These are phyloP conservation scores for Aphrocallistes beatrix DNA, from an alignment of 37 sponge, comb jelly and placozoan species.

Conservation along the genomic window DNA sequence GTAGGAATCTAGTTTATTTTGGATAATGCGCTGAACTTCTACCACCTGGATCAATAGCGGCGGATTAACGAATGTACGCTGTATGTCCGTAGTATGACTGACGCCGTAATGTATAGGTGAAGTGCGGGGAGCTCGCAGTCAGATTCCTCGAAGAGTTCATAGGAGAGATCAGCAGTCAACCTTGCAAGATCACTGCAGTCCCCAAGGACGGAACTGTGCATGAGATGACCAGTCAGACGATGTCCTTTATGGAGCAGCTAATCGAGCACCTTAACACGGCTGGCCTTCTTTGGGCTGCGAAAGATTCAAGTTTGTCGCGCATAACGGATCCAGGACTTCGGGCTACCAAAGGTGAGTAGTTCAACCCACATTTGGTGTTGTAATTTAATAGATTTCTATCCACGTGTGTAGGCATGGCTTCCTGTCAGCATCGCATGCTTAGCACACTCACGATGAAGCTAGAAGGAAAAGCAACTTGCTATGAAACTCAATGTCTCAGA, in stretches of 20 bases:
- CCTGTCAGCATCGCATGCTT: constrained; percentile 24
- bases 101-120: no score
- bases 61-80: no score
- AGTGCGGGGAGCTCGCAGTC: neutral
- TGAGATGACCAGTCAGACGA: constrained; percentile 81
- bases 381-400: neutral
- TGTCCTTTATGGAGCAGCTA: constrained; percentile 67
- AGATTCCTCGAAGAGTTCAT: constrained; percentile 1
- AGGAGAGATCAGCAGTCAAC: constrained; percentile 26
- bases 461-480: constrained; percentile 60
- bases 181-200: constrained; percentile 64
- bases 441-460: constrained; percentile 59
- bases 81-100: no score
- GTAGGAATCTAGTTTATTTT: no score
- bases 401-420: neutral
- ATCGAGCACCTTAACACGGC: constrained; percentile 41
- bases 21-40: no score
- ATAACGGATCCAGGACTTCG: neutral
- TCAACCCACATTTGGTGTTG: no score
- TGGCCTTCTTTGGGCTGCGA: constrained; percentile 26
- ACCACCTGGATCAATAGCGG: no score
- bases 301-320: neutral
- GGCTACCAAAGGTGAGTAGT: constrained; percentile 4
- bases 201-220: constrained; percentile 94
- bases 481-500: constrained; percentile 51